Evolutionary conservation across 2,888 invertebrate species (phyloP).

Genomic region (Tiphia femorata): DNA sequence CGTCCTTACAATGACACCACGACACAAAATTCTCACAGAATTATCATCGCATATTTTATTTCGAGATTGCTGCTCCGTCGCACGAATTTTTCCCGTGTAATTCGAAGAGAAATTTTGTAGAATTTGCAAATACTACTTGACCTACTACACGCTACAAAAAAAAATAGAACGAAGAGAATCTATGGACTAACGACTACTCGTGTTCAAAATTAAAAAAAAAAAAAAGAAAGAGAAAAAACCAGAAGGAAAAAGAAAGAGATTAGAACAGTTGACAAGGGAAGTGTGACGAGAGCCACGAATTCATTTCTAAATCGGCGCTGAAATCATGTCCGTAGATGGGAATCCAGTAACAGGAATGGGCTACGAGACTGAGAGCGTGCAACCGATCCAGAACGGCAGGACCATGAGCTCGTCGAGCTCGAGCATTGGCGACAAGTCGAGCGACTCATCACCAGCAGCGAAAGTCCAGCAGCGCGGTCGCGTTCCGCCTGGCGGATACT

Average conservation of each 20-base stretch:
- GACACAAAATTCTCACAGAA: too few species aligned
- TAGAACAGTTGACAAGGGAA: too few species aligned
- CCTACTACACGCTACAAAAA: too few species aligned
- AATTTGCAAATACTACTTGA: too few species aligned
- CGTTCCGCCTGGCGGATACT: slow-evolving; percentile 79
- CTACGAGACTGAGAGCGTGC: slow-evolving; percentile 62
- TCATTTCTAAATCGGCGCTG: too few species aligned
- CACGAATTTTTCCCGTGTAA: too few species aligned
- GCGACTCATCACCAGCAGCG: slow-evolving; percentile 56
- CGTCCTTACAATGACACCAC: too few species aligned
- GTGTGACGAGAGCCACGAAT: too few species aligned
- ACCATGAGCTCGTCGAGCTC: slow-evolving; percentile 65
- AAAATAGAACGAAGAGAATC: neutral
- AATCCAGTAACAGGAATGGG: slow-evolving; percentile 73
- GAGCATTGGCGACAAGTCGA: slow-evolving; percentile 61
- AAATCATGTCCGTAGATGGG: slow-evolving; percentile 65
- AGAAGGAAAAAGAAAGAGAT: too few species aligned
- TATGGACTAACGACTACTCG: neutral
- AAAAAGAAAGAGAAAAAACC: neutral
- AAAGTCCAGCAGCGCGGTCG: slow-evolving; percentile 69
- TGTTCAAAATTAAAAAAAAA: neutral
- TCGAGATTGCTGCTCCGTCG: too few species aligned
- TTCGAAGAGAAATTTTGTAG: too few species aligned
- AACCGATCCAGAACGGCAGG: slow-evolving; percentile 69
- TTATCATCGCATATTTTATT: too few species aligned